These are phyloP conservation scores for Leucoraja ocellata DNA, from an alignment of 2,797 vertebrate genomes.

Conservation along the genomic window DNA sequence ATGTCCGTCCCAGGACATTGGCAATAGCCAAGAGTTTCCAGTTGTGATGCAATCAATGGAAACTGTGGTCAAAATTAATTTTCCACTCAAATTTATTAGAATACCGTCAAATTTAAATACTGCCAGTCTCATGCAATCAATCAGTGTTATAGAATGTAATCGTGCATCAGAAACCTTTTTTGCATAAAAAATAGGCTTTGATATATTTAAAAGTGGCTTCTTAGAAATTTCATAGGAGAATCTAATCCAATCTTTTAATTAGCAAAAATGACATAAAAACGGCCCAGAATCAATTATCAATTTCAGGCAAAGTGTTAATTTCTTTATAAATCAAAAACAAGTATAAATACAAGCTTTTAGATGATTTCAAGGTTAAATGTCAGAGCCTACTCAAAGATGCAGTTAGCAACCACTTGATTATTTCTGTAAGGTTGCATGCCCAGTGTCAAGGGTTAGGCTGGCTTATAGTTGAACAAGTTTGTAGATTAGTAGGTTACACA, in stretches of 20 bases:
- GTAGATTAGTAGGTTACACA: too few relatives aligned
- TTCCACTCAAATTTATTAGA: too few relatives aligned
- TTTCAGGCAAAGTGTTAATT: background rate
- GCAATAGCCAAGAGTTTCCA: background rate
- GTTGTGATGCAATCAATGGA: too few relatives aligned
- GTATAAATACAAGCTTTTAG: background rate
- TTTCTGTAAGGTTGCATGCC: background rate
- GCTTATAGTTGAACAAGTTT: too few relatives aligned
- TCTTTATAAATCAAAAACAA: background rate
- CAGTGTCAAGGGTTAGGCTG: background rate
- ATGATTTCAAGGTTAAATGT: background rate
- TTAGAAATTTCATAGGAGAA: background rate
- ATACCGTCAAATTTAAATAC: background rate
- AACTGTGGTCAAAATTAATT: too few relatives aligned
- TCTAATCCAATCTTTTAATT: background rate
- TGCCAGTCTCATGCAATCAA: background rate
- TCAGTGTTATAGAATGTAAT: background rate
- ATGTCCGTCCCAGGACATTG: background rate
- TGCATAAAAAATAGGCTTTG: background rate
- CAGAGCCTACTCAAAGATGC: background rate
- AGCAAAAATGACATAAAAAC: background rate
- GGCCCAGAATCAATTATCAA: background rate
- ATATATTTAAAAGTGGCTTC: background rate
- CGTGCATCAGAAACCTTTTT: background rate
- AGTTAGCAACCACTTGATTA: background rate